Evolutionary conservation across 2,888 invertebrate species (phyloP).

Genomic region (Agrotis segetum): DNA sequence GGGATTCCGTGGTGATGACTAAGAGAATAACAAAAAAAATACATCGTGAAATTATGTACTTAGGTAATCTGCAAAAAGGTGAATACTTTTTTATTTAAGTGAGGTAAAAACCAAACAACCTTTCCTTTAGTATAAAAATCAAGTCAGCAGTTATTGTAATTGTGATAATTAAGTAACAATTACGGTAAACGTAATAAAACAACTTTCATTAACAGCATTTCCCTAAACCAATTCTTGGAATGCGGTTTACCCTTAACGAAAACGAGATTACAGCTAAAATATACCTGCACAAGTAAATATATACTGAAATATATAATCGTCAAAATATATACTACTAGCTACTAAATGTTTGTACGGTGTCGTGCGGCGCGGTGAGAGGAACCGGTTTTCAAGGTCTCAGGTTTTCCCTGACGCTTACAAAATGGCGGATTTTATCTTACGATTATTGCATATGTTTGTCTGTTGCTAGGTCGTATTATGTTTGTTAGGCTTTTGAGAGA

Average conservation of each 20-base stretch:
- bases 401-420: constrained; percentile 83
- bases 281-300: constrained; percentile 23
- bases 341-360: constrained; percentile 61
- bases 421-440: constrained; percentile 74
- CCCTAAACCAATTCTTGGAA: constrained; percentile 32
- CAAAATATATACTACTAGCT: constrained; percentile 56
- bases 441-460: constrained; percentile 66
- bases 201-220: constrained; percentile 36
- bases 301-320: constrained; percentile 55
- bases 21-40: no score
- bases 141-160: not conserved
- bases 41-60: no score
- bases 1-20: no score
- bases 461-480: constrained; percentile 67
- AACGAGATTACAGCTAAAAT: constrained; percentile 34
- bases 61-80: not conserved
- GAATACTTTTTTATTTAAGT: no score
- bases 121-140: not conserved
- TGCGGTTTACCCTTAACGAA: constrained; percentile 36
- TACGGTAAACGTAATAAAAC: constrained; percentile 14
- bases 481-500: constrained; percentile 34
- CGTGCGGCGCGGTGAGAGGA: constrained; percentile 73
- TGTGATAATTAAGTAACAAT: not conserved
- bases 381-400: constrained; percentile 88
- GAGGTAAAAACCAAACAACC: not conserved